Evolutionary conservation across 2,888 invertebrate genomes (phyloP).

Genomic region (Corythucha ciliata): DNA sequence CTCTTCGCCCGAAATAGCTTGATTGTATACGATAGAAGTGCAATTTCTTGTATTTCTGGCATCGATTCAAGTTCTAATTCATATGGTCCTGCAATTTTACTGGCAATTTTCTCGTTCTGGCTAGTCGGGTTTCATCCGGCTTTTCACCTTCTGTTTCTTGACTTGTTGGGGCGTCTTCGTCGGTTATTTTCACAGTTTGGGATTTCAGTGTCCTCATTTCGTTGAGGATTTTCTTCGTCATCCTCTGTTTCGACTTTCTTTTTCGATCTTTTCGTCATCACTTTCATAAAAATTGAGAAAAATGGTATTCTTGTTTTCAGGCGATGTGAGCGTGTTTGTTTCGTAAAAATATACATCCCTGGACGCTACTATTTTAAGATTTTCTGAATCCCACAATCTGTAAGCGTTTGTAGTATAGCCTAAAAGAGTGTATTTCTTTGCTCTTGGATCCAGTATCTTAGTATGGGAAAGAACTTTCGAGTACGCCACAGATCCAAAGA

Average conservation of each 20-base stretch:
- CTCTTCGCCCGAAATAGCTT: constrained; percentile 20
- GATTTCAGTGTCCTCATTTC: no score
- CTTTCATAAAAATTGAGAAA: no score
- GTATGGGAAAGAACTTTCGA: constrained; percentile 1
- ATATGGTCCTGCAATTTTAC: constrained; percentile 1
- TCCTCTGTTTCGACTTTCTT: no score
- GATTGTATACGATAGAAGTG: constrained; percentile 22
- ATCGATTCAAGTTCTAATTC: constrained; percentile 4
- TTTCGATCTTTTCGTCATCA: no score
- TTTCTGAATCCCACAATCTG: constrained; percentile 15
- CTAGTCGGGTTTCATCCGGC: neutral
- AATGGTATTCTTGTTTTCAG: no score
- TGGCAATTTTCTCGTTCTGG: constrained; percentile 5
- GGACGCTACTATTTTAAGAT: constrained; percentile 11
- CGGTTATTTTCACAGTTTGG: no score
- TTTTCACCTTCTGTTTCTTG: neutral
- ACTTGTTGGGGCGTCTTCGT: no score
- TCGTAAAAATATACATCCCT: no score
- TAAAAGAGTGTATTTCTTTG: constrained; percentile 4
- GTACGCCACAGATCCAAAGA: constrained; percentile 10
- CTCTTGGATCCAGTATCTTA: constrained; percentile 15
- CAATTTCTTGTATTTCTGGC: constrained; percentile 3
- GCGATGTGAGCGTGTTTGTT: no score
- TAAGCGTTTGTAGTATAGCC: constrained; percentile 14
- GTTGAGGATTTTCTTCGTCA: no score